Evolutionary conservation across 2,113 vertebrate genomes (phyloP).

Genomic region (Xiphophorus couchianus): DNA sequence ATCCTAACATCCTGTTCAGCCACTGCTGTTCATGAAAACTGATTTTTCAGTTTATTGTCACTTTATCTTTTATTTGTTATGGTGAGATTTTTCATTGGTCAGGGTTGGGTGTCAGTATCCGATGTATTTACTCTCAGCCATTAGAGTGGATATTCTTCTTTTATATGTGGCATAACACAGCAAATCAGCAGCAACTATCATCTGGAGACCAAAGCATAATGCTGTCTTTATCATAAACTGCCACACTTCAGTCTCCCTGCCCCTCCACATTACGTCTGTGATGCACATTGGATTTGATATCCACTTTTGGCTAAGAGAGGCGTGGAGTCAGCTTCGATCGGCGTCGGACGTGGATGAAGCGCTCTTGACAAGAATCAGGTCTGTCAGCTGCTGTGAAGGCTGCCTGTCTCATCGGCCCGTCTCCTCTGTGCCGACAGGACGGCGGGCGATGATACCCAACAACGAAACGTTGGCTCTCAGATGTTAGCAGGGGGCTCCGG

Average conservation of each 20-base stretch:
- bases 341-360: conserved; percentile 87
- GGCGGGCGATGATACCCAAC: conserved; percentile 99
- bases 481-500: conserved; percentile 84
- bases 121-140: conserved; percentile 6
- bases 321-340: conserved; percentile 89
- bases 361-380: conserved; percentile 91
- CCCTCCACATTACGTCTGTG: conserved; percentile 44
- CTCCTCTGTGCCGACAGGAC: conserved; percentile 86
- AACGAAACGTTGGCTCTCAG: conserved; percentile 80
- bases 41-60: background rate
- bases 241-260: conserved; percentile 47
- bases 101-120: background rate
- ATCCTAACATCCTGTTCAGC: background rate
- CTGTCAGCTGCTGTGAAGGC: conserved; percentile 91
- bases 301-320: conserved; percentile 82
- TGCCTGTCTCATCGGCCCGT: conserved; percentile 87
- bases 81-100: background rate
- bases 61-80: background rate
- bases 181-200: no score
- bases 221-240: conserved; percentile 59
- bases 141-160: conserved; percentile 14
- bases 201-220: conserved; percentile 32
- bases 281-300: conserved; percentile 79
- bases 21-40: background rate
- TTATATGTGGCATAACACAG: conserved; percentile 26